A percentile compares a stretch with the other conserved stretches of the same genome.
Evolutionary conservation across 2,888 invertebrate species (phyloP).

Genomic region (Lepidonotus clava): DNA sequence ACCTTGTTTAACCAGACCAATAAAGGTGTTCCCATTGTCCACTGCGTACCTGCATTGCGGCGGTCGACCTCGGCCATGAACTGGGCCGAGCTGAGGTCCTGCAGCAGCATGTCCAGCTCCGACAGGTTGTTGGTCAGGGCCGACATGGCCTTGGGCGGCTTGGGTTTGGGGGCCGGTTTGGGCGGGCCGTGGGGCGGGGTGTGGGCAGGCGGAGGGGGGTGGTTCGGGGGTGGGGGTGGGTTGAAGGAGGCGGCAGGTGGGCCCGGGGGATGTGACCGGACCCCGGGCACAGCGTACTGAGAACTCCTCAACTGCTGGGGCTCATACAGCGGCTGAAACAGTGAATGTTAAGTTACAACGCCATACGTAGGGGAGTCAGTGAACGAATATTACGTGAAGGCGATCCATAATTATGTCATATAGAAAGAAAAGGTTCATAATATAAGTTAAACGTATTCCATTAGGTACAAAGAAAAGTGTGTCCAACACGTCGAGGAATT

Average conservation of each 20-base stretch:
- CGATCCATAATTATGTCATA: too few relatives aligned
- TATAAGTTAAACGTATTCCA: too few relatives aligned
- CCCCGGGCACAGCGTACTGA: not conserved
- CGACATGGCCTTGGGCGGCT: conserved; percentile 61
- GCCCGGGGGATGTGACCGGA: not conserved
- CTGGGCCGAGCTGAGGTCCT: conserved; percentile 89
- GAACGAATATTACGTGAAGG: too few relatives aligned
- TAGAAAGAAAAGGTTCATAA: too few relatives aligned
- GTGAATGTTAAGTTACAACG: conserved; percentile 55
- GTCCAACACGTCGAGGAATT: too few relatives aligned
- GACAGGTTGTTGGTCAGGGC: conserved; percentile 87
- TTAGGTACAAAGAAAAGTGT: too few relatives aligned
- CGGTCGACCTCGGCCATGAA: conserved; percentile 78
- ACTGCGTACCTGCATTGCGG: conserved; percentile 63
- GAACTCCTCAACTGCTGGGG: conserved; percentile 66
- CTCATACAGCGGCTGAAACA: conserved; percentile 74
- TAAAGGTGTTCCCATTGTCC: not conserved
- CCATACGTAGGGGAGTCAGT: too few relatives aligned
- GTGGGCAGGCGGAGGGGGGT: conserved; percentile 4
- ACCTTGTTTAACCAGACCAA: not conserved
- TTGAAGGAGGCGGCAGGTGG: conserved; percentile 24
- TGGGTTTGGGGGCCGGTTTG: conserved; percentile 2
- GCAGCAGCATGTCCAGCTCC: conserved; percentile 93
- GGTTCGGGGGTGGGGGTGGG: conserved; percentile 32
- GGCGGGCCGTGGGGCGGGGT: not conserved